A percentile compares a stretch with the other conserved stretches of the same genome.
phyloP scores from a whole-genome alignment of 2,797 vertebrate genomes.

The Danio albolineatus region DNA sequence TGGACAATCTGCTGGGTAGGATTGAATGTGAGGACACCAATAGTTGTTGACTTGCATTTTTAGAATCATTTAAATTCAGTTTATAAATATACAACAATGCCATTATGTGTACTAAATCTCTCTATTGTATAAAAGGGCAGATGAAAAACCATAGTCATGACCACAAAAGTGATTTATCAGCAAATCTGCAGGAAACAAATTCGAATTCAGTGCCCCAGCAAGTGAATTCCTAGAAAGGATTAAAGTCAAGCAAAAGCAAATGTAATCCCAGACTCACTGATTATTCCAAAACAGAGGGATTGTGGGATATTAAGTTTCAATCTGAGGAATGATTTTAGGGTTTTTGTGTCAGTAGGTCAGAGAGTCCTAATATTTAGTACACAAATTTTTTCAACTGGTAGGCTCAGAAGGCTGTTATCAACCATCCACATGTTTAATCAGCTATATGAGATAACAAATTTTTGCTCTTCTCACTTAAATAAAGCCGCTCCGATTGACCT shows the following conservation, averaged over 20 bases:
- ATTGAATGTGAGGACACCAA: too few species aligned
- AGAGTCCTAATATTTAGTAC: not conserved
- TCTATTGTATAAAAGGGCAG: not conserved
- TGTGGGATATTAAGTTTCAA: constrained; percentile 43
- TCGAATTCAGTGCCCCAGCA: constrained; percentile 58
- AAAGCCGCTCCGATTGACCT: too few species aligned
- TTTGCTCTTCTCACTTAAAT: too few species aligned
- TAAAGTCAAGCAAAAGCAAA: constrained; percentile 67
- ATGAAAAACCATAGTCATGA: not conserved
- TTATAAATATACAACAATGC: not conserved
- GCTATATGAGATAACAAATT: too few species aligned
- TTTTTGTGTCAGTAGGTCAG: constrained; percentile 8
- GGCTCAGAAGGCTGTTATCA: too few species aligned
- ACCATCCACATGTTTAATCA: too few species aligned
- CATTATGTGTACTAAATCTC: not conserved
- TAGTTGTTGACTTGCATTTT: too few species aligned
- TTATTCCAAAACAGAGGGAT: constrained; percentile 55
- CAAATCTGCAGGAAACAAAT: constrained; percentile 16
- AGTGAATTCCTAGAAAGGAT: constrained; percentile 75
- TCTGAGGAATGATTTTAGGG: constrained; percentile 40
- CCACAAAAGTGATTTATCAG: constrained; percentile 3
- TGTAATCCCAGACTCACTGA: constrained; percentile 69
- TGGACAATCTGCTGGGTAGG: too few species aligned
- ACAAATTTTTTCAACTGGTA: too few species aligned
- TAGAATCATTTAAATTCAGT: too few species aligned